phyloP scores from a whole-genome alignment of 2,113 vertebrate genomes.

The Boulengeromyrus knoepffleri region DNA sequence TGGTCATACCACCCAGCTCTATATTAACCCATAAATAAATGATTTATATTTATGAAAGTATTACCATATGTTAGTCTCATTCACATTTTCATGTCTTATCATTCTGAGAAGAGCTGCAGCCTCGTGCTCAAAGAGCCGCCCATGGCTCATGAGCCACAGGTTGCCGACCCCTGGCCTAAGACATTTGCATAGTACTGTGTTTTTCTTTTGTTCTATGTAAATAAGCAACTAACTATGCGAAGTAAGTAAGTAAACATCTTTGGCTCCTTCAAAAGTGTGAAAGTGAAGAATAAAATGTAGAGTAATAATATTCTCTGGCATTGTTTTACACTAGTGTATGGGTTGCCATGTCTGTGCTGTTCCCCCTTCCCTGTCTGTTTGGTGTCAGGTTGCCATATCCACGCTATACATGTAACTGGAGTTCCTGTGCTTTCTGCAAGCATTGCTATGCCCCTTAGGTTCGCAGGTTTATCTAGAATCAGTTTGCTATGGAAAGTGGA shows the following conservation, averaged over 20 bases:
- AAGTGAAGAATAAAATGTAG: neutral
- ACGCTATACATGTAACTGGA: neutral
- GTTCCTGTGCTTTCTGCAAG: neutral
- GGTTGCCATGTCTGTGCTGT: neutral
- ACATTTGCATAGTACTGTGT: neutral
- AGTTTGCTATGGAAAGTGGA: neutral
- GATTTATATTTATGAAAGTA: no score
- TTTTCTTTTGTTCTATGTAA: neutral
- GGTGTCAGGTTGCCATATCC: neutral
- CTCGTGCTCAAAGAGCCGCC: no score
- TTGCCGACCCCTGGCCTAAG: neutral
- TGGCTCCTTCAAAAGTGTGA: neutral
- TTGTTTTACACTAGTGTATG: neutral
- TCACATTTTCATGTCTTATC: no score
- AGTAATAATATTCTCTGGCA: neutral
- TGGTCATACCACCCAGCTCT: no score
- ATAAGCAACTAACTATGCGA: neutral
- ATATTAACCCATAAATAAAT: no score
- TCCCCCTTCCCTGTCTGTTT: neutral
- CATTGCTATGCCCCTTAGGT: neutral
- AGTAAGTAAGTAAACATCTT: neutral
- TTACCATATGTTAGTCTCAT: no score
- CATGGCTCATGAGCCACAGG: no score
- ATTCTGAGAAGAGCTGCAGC: no score
- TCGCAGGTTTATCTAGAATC: neutral